Percentiles rank a stretch among this genome's conserved stretches.
phyloP scores from a whole-genome alignment of 2,113 vertebrate species.

The Antechinus stuartii region DNA sequence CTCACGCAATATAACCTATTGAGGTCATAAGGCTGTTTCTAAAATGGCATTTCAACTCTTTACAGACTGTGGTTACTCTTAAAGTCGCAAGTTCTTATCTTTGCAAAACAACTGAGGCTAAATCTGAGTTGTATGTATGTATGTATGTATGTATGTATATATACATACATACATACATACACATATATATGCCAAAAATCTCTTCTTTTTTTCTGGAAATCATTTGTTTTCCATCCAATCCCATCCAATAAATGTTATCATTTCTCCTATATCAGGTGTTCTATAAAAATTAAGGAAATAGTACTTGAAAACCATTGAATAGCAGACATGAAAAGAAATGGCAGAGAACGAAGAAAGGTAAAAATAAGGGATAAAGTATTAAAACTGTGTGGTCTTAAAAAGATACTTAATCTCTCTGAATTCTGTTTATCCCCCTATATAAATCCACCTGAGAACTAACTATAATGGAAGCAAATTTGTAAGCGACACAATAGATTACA shows the following conservation, averaged over 20 bases:
- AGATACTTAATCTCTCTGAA: background rate
- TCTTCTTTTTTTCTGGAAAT: background rate
- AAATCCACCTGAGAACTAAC: background rate
- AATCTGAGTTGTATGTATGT: background rate
- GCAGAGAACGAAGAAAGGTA: conserved; percentile 37
- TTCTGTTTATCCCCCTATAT: background rate
- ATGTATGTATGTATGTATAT: background rate
- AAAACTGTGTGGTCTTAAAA: background rate
- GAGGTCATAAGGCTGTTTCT: background rate
- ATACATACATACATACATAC: background rate
- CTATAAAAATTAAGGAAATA: conserved; percentile 47
- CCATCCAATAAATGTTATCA: conserved; percentile 16
- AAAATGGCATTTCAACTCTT: background rate
- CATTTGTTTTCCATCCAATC: conserved; percentile 34
- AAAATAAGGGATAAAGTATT: background rate
- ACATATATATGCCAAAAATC: background rate
- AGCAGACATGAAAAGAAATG: conserved; percentile 37
- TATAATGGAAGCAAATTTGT: background rate
- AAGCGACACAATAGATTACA: background rate
- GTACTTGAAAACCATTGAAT: conserved; percentile 45
- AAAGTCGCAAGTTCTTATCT: background rate
- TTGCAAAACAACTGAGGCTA: background rate
- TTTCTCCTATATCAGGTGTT: background rate
- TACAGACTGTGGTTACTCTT: background rate
- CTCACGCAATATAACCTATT: background rate